Evolutionary conservation across 2,113 vertebrate genomes (phyloP).

Genomic region (Podarcis cretensis): DNA sequence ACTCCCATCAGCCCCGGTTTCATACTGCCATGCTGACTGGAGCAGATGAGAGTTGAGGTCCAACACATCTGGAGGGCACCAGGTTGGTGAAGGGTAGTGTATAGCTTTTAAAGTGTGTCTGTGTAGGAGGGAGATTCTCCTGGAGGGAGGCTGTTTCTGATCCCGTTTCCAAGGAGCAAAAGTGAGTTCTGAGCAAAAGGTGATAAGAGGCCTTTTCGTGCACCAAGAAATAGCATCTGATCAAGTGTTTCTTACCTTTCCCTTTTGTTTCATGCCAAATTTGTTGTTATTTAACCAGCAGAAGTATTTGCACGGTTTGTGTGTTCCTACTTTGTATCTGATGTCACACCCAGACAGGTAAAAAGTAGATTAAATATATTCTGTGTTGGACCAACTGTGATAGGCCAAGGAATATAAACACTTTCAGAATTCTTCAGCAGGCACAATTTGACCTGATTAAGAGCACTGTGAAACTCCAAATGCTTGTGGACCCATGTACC

Average conservation of each 20-base stretch:
- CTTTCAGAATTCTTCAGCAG: not conserved
- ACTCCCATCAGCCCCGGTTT: too few species aligned
- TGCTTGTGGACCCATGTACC: too few species aligned
- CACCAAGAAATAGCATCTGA: not conserved
- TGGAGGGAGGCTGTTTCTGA: not conserved
- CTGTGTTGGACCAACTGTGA: not conserved
- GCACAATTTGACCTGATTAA: not conserved
- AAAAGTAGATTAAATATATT: not conserved
- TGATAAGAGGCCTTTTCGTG: not conserved
- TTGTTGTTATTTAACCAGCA: not conserved
- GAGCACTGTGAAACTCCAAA: too few species aligned
- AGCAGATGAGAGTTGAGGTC: too few species aligned
- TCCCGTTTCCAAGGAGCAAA: not conserved
- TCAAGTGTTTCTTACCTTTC: not conserved
- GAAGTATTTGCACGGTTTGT: not conserved
- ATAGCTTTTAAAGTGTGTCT: not conserved
- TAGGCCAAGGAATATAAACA: not conserved
- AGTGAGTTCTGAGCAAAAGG: not conserved
- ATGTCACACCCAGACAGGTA: not conserved
- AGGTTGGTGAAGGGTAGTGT: too few species aligned
- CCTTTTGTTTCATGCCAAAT: not conserved
- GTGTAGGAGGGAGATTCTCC: not conserved
- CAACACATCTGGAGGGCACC: too few species aligned
- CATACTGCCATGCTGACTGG: too few species aligned
- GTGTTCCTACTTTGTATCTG: not conserved